A percentile compares a stretch with the other conserved stretches of the same genome.
These are phyloP conservation scores for Felis chaus DNA, from an alignment of 2,113 vertebrate genomes.

Conservation along the genomic window DNA sequence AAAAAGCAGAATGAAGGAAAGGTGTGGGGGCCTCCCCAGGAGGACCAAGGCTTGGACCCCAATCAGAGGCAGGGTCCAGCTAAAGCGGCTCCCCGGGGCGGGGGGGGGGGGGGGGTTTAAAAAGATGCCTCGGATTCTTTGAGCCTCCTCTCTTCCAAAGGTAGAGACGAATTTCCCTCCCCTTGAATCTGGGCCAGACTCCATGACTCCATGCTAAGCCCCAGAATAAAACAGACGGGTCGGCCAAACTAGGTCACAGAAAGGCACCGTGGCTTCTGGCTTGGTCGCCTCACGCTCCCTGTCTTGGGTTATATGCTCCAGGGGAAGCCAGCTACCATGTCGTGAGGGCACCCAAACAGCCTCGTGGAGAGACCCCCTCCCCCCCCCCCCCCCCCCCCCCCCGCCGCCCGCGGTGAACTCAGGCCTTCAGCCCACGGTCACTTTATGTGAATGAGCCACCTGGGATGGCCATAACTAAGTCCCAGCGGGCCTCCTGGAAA, in stretches of 20 bases:
- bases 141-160: neutral
- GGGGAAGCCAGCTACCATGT: neutral
- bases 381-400: too few relatives aligned
- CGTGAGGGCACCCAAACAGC: neutral
- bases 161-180: neutral
- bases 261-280: neutral
- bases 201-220: neutral
- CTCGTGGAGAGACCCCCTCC: too few relatives aligned
- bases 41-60: neutral
- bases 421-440: neutral
- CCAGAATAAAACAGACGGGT: neutral
- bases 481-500: neutral
- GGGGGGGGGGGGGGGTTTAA: neutral
- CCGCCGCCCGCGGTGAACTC: neutral
- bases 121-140: neutral
- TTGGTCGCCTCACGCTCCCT: neutral
- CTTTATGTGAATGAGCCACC: rapidly evolving
- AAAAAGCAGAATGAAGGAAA: neutral
- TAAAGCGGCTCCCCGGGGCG: neutral
- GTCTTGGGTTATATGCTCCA: neutral
- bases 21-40: neutral
- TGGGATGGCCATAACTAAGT: neutral
- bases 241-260: neutral
- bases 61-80: neutral
- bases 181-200: neutral